Conservation (phyloP, 2,113 vertebrate genomes). For the Nannospalax galili region DNA sequence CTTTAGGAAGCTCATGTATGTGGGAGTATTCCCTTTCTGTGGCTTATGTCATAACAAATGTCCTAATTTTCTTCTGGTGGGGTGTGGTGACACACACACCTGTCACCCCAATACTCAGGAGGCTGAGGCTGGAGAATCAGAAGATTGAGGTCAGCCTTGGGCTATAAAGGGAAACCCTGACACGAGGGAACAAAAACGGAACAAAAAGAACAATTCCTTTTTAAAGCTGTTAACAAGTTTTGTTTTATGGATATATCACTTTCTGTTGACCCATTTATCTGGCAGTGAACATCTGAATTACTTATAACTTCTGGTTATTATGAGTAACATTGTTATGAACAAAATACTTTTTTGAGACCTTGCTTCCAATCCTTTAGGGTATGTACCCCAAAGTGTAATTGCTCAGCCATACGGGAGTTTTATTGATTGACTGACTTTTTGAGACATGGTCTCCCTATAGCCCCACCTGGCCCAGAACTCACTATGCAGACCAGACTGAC, state of each 20-base stretch:
- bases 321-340: background rate
- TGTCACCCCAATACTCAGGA: background rate
- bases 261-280: background rate
- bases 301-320: background rate
- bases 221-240: background rate
- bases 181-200: background rate
- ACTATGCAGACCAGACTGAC: too few species aligned
- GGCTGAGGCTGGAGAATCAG: background rate
- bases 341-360: background rate
- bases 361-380: slow-evolving; percentile 26
- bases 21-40: background rate
- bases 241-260: background rate
- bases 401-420: background rate
- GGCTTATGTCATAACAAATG: too few species aligned
- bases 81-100: background rate
- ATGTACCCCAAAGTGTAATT: background rate
- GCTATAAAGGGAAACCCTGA: background rate
- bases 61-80: background rate
- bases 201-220: background rate
- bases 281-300: background rate
- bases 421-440: background rate
- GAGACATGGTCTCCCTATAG: too few species aligned
- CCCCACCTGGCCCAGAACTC: too few species aligned
- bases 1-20: background rate
- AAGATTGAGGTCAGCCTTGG: background rate